Percentiles rank a stretch among this genome's conserved stretches.
These are phyloP conservation scores for Tinamus guttatus DNA, from an alignment of 2,113 vertebrate genomes.

Conservation along the genomic window DNA sequence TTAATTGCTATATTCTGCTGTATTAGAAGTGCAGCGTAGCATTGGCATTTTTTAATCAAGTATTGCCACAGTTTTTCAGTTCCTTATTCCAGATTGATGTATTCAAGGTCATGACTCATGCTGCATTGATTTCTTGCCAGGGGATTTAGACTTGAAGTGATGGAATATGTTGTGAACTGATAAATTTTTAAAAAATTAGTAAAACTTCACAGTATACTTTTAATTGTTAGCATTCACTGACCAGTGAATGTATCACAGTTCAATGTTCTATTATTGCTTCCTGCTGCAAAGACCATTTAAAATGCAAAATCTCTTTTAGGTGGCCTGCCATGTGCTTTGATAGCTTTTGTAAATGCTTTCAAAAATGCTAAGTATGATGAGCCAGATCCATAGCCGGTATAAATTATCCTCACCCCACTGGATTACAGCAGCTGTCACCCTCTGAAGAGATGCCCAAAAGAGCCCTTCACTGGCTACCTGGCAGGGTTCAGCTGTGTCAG, in stretches of 20 bases:
- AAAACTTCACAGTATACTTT: neutral
- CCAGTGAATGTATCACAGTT: neutral
- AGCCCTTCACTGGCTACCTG: neutral
- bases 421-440: neutral
- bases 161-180: neutral
- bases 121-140: constrained; percentile 31
- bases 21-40: neutral
- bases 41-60: neutral
- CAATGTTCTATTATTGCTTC: neutral
- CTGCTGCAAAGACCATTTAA: neutral
- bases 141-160: constrained; percentile 29
- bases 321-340: neutral
- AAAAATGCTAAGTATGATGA: neutral
- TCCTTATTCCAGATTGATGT: neutral
- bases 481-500: neutral
- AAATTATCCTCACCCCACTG: neutral
- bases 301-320: neutral
- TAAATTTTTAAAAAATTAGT: neutral
- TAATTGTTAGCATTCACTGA: neutral
- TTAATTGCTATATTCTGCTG: neutral
- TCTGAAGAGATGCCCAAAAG: neutral
- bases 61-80: neutral
- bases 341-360: neutral
- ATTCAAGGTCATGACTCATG: neutral
- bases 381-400: neutral